Evolutionary conservation across 2,888 invertebrate genomes (phyloP).

Genomic region (Thera obeliscata): DNA sequence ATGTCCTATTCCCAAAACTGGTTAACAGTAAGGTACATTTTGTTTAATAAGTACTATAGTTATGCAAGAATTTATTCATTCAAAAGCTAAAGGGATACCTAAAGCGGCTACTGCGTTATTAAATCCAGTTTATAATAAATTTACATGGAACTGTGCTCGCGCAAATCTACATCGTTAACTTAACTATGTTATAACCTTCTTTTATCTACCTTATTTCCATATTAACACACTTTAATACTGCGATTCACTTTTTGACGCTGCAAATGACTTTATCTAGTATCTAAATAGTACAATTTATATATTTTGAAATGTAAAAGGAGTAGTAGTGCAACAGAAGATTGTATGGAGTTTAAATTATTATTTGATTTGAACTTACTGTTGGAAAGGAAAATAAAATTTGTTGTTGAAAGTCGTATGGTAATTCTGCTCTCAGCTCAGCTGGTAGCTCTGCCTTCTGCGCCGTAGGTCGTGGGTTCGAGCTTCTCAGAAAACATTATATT

Average conservation of each 20-base stretch:
- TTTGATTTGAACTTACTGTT: constrained; percentile 19
- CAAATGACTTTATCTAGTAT: constrained; percentile 66
- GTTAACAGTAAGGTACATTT: no score
- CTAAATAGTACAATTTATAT: constrained; percentile 54
- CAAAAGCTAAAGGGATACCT: constrained; percentile 26
- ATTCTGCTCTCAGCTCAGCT: no score
- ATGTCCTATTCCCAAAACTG: no score
- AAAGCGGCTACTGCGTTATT: constrained; percentile 35
- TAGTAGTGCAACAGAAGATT: constrained; percentile 18
- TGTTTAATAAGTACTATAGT: background rate
- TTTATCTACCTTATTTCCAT: constrained; percentile 71
- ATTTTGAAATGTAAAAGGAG: constrained; percentile 46
- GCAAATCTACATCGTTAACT: constrained; percentile 56
- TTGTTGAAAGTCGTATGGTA: background rate
- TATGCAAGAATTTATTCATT: constrained; percentile 18
- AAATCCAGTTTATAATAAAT: constrained; percentile 44
- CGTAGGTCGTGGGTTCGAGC: no score
- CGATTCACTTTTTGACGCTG: constrained; percentile 62
- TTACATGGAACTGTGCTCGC: constrained; percentile 44
- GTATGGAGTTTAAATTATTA: constrained; percentile 21
- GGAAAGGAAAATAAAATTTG: background rate
- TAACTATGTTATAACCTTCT: constrained; percentile 67
- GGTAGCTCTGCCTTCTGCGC: no score
- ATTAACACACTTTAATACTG: constrained; percentile 63
- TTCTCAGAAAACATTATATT: no score